phyloP scores from a whole-genome alignment of 1,140 invertebrate genomes.

The Tetranychus cinnabarinus region DNA sequence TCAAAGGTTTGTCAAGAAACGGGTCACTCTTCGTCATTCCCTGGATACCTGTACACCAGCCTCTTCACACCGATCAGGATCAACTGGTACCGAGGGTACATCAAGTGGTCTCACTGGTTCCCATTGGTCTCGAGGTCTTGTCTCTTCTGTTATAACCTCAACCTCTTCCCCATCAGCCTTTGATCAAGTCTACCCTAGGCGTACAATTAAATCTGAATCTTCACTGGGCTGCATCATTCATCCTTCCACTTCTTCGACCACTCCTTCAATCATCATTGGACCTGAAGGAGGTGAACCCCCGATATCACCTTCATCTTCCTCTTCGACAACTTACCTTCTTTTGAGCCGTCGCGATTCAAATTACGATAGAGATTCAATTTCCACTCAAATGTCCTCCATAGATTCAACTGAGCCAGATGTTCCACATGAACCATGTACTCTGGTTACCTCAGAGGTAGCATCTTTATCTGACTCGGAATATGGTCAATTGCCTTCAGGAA shows the following conservation, averaged over 20 bases:
- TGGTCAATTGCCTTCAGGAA: background rate
- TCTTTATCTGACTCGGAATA: constrained; percentile 4
- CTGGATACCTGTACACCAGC: constrained; percentile 8
- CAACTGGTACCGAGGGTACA: background rate
- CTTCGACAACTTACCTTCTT: background rate
- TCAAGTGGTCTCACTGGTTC: background rate
- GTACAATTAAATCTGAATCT: background rate
- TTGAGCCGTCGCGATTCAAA: background rate
- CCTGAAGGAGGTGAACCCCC: background rate
- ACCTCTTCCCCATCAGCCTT: background rate
- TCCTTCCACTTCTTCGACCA: background rate
- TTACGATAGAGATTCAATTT: background rate
- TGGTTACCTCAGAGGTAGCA: constrained; percentile 6
- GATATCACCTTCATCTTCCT: background rate
- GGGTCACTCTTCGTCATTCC: constrained; percentile 45
- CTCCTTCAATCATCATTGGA: constrained; percentile 2
- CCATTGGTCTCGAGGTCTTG: background rate
- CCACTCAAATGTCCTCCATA: constrained; percentile 4
- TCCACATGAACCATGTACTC: constrained; percentile 5
- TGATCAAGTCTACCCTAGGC: background rate
- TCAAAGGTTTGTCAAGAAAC: constrained; percentile 41
- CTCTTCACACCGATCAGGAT: background rate
- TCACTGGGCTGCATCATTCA: background rate
- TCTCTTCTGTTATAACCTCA: background rate
- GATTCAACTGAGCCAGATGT: constrained; percentile 6